Base-by-base conservation (phyloP, 2,888 invertebrate species). In the Hemicrepidius hirtus region DNA sequence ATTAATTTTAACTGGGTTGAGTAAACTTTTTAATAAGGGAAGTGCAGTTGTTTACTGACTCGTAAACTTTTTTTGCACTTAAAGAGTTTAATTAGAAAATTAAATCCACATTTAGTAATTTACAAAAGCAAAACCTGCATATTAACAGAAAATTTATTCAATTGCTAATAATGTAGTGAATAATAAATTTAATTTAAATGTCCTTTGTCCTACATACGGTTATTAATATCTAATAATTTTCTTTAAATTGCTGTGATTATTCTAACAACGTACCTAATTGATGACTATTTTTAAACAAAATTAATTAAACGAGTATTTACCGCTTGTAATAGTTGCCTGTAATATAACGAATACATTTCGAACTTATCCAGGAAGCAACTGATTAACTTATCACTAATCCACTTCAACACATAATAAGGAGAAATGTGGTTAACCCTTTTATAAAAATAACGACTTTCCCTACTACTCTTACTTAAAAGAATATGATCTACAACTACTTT, bases 371-470 rank as follows among this genome's bases (percentile, higher is more conserved):
- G 46, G 46, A 46, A 46, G 20, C 18, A 53, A n/a, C 18, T 20
- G 53, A 53, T 53, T 28, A 20, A n/a, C 53, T 53, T 53, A 53
- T 53, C 53, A 24, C 53, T 21, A 53, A 12, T 21, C 21, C 20
- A 20, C 49, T 49, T 20, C 49, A 0, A 49, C 49, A 7, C 44
- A 44, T 13, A 44, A 32, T 32, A 32, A 44, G 6, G 49, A 49
- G 10, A n/a, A 53, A 13, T 7, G 53, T 16, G 53, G 53, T 28
- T 53, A 53, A n/a, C 2, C 53, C 21, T 24, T 28, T 12, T n/a
- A 28, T 13, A n/a, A 28, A 16, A 28, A 28, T 7, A n/a, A 53
- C 21, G 24, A 28, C 18, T 21, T 21, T 40, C 13, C 40, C 13
- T 40, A 13, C 40, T 13, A 3, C 40, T 40, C 1, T 13, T 13